phyloP scores from a whole-genome alignment of 2,113 vertebrate genomes.

The Sprattus sprattus region DNA sequence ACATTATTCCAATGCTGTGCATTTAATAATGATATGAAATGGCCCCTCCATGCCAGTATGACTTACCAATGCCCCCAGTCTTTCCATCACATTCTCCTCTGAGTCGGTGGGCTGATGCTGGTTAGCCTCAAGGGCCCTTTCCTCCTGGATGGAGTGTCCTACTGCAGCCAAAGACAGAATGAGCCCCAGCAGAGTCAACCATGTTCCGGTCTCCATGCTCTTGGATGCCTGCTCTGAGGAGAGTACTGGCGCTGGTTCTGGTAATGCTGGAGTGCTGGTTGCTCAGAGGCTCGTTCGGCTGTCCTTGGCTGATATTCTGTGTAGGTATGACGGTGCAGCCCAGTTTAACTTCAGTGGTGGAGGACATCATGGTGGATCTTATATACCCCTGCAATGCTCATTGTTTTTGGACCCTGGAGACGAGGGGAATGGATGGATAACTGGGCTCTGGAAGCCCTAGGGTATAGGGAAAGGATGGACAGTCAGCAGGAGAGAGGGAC shows the following conservation, averaged over 20 bases:
- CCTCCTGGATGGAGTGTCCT: constrained; percentile 58
- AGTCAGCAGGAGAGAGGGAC: not conserved
- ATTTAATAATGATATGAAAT: not conserved
- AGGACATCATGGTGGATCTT: not conserved
- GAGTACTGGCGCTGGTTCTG: not conserved
- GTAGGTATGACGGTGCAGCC: not conserved
- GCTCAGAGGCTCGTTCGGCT: not conserved
- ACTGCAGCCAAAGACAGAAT: constrained; percentile 65
- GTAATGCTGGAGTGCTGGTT: not conserved
- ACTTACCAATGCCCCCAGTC: constrained; percentile 65
- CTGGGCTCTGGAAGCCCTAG: not conserved
- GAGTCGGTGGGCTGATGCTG: constrained; percentile 50
- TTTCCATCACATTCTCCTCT: constrained; percentile 57
- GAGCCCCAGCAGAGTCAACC: constrained; percentile 63
- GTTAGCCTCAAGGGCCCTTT: constrained; percentile 16
- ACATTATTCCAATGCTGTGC: not conserved
- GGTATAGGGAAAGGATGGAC: not conserved
- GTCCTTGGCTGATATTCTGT: not conserved
- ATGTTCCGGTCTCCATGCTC: constrained; percentile 61
- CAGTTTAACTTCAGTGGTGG: not conserved
- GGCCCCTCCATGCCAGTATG: not conserved
- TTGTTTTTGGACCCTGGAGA: not conserved
- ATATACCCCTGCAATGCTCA: not conserved
- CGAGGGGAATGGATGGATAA: not conserved
- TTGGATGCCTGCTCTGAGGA: not conserved